Evolutionary conservation across 2,888 invertebrate genomes (phyloP), one percentile per base, ranked within the genome.

Genomic region (Dasypolia templi): DNA sequence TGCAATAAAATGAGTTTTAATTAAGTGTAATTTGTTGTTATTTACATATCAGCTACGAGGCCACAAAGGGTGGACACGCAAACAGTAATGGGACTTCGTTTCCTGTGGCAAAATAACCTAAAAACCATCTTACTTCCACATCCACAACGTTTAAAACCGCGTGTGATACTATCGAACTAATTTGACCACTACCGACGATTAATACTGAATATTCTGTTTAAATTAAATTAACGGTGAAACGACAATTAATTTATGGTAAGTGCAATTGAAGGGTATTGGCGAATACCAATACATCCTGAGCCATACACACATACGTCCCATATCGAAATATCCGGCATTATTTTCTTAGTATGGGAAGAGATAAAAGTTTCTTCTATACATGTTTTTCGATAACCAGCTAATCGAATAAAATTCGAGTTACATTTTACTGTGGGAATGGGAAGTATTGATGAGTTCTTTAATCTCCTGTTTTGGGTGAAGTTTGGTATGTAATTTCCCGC

Each of bases 241-340:
- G 79, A 81, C 85, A 86, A 71, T 83, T 81, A 85, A 77, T 81
- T 88, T 84, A 87, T 85, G 77, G 72, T 86, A 80, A 87, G 71
- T 88, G 85, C 85, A 85, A 80, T 86, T 83, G 81, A 87, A 89
- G 81, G 76, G 82, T 77, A 86, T 86, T 87, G 80, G 85, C 70
- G 75, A 82, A 79, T 75, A 66, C 69, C 76, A 66, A 83, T 76
- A 76, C 55, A 79, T 83, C 58, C 39, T 66, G 26, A 56, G 9
- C 39, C 39, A 12, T 53, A n/a, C 62, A 32, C 17, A 56, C 26
- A 49, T 53, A 19, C 35, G 53, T 29, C 44, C n/a, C 35, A 59
- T 61, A 71, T 58, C 51, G 56, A 59, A 59, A 65, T 75, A 73
- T 75, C 75, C 70, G 75, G 72, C 44, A 76, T 72, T 75, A 84